Evolutionary conservation across 1,140 invertebrate species (phyloP).

Genomic region (Drosophila grimshawi): DNA sequence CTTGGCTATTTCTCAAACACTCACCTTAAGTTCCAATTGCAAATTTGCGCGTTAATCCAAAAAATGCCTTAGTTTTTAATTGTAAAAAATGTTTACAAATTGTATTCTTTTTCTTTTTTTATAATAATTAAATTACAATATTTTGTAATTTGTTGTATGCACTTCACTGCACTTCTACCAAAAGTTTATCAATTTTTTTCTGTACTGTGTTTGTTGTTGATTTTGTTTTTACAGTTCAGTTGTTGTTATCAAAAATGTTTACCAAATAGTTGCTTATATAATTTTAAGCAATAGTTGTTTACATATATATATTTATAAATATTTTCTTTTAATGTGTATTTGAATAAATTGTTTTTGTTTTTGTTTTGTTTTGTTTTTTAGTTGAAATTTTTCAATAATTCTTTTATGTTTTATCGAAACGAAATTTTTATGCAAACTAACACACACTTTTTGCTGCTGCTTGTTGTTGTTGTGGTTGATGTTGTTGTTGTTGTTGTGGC

Average conservation of each 20-base stretch:
- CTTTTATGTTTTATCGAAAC: constrained; percentile 74
- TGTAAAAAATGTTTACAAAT: constrained; percentile 58
- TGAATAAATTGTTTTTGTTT: constrained; percentile 59
- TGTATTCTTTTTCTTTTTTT: constrained; percentile 33
- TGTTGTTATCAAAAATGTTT: constrained; percentile 69
- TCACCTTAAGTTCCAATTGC: constrained; percentile 76
- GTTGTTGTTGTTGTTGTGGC: constrained; percentile 47
- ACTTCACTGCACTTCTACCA: constrained; percentile 49
- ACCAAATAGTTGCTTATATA: constrained; percentile 68
- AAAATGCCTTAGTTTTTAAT: constrained; percentile 30
- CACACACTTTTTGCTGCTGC: constrained; percentile 74
- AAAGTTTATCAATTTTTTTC: constrained; percentile 32
- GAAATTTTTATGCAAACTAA: constrained; percentile 84
- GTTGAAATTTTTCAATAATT: constrained; percentile 31
- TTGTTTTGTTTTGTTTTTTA: constrained; percentile 27
- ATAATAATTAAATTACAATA: constrained; percentile 39
- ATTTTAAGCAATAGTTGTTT: constrained; percentile 58
- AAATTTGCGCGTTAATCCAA: constrained; percentile 75
- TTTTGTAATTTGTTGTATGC: constrained; percentile 38
- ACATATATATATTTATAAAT: constrained; percentile 47
- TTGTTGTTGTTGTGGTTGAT: constrained; percentile 46
- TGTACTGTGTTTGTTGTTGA: neutral
- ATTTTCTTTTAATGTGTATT: constrained; percentile 44
- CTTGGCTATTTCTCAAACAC: constrained; percentile 1
- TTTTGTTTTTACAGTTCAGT: constrained; percentile 34